Evolutionary conservation across 2,888 invertebrate genomes (phyloP), one percentile per base, ranked within the genome.

Genomic region (Seladonia tumulorum): DNA sequence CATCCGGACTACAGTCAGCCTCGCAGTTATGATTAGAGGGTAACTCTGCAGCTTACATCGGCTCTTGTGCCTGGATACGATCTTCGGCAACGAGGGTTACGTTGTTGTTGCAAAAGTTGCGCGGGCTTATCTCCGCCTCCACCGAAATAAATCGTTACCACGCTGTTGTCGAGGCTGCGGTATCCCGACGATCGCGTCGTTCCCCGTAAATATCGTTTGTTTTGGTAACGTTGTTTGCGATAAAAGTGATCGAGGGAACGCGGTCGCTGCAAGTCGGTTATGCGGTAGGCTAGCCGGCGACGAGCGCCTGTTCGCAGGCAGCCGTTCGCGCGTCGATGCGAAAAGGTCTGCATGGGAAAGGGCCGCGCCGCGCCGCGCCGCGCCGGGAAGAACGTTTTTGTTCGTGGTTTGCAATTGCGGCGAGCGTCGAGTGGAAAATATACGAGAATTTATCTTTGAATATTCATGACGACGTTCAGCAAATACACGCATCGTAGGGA

Each of bases 11-110:
- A 25, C 87, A 83, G 76, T 70, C 85, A 76, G 79, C 76, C 89
- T 83, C 79, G 85, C 82, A 74, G 80, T 75, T 80, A 76, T 83
- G 87, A 90, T 90, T 82, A 90, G 81, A 81, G 90, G 77, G 83
- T 82, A 84, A 84, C 73, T 76, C 4, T 68, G 82, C 71, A 68
- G 70, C 68, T 85, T 72, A 35, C 84, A 60, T 78, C 80, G 82
- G 42, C 72, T 73, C 70, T 79, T 72, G 63, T 76, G 49, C 60
- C 68, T 47, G 70, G 77, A 25, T 22, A n/a, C 68, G 18, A 42
- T 63, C 73, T 68, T 70, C 45, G 18, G 5, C 70, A 29, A 1
- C 35, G 39, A 18, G 14, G 14, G 29, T 57, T 74, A 79, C 79
- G 74, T 60, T 75, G 74, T 60, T 75, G 63, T 79, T 78, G 73